phyloP scores from a whole-genome alignment of 2,888 invertebrate species.

The Luperina testacea region DNA sequence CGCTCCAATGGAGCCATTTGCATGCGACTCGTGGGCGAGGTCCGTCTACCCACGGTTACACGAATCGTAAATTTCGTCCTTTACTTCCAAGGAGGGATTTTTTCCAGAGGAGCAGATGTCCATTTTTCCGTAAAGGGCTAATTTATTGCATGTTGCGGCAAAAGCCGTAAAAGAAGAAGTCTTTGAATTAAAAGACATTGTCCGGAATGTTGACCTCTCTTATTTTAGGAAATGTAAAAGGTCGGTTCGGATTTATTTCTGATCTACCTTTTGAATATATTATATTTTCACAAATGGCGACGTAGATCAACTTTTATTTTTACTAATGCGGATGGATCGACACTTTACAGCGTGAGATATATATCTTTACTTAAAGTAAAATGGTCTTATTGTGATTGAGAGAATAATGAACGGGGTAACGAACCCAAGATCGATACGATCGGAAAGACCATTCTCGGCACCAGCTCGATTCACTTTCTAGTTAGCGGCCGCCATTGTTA shows the following conservation, averaged over 20 bases:
- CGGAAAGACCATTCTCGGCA: conserved; percentile 83
- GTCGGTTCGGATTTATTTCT: conserved; percentile 49
- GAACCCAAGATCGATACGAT: conserved; percentile 84
- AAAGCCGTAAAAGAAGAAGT: conserved; percentile 82
- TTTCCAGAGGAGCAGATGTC: conserved; percentile 87
- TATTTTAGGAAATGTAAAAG: conserved; percentile 60
- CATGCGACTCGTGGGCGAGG: conserved; percentile 87
- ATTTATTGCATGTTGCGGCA: conserved; percentile 87
- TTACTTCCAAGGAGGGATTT: conserved; percentile 86
- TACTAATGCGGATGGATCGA: conserved; percentile 24
- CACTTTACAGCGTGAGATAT: conserved; percentile 50
- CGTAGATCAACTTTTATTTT: conserved; percentile 8
- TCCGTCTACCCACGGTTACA: conserved; percentile 87
- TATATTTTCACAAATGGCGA: conserved; percentile 35
- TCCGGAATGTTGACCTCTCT: conserved; percentile 80
- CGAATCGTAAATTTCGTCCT: conserved; percentile 89
- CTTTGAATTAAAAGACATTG: conserved; percentile 83
- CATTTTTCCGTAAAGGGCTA: conserved; percentile 87
- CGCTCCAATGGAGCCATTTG: conserved; percentile 87
- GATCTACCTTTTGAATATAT: conserved; percentile 59
- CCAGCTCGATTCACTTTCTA: conserved; percentile 86
- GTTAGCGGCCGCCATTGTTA: conserved; percentile 85
- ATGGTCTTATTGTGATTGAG: conserved; percentile 82
- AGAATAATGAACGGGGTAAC: conserved; percentile 84
- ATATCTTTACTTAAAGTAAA: conserved; percentile 66